Conservation (phyloP, 2,113 vertebrate species). For the Uria lomvia region DNA sequence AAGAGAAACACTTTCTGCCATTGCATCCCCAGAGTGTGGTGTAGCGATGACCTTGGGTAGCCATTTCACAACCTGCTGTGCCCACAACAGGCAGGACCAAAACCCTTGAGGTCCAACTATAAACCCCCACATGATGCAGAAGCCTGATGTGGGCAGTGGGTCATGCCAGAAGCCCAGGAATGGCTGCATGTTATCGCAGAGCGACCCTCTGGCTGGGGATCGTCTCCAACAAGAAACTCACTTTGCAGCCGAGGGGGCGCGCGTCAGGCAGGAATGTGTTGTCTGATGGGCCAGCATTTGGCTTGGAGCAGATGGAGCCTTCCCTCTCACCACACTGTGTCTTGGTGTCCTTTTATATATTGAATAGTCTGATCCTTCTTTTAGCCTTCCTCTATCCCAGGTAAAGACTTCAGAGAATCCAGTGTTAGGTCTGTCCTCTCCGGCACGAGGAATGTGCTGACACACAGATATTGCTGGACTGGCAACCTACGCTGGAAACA, state of each 20-base stretch:
- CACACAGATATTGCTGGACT: neutral
- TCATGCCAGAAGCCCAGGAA: neutral
- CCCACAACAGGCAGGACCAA: neutral
- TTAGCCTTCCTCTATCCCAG: neutral
- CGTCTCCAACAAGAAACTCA: neutral
- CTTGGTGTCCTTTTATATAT: neutral
- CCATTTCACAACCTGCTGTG: neutral
- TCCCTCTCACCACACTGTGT: neutral
- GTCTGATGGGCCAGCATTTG: neutral
- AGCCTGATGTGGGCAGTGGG: neutral
- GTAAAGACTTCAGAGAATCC: neutral
- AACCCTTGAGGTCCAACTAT: neutral
- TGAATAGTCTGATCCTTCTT: neutral
- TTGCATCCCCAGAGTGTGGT: neutral
- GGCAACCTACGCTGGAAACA: slow-evolving; percentile 27
- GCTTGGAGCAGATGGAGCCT: neutral
- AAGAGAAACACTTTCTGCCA: neutral
- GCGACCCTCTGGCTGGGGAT: neutral
- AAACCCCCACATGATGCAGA: neutral
- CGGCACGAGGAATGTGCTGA: slow-evolving; percentile 52
- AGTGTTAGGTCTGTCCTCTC: neutral
- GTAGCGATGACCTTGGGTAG: neutral
- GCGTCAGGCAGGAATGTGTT: neutral
- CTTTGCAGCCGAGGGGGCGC: rapidly evolving
- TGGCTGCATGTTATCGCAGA: neutral